phyloP scores from a whole-genome alignment of 1,140 invertebrate species.

The Manduca sexta region DNA sequence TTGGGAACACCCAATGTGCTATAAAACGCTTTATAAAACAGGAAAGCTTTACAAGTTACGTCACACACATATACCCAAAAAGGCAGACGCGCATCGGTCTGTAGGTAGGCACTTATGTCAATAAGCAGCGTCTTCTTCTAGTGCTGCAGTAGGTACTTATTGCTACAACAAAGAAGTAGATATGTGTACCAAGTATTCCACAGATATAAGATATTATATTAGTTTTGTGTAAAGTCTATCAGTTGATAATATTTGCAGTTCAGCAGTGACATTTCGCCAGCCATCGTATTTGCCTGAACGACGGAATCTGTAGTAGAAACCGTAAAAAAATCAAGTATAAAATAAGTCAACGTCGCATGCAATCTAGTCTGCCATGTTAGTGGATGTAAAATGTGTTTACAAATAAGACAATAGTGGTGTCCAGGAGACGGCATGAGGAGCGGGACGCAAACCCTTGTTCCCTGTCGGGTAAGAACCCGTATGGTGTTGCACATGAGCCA shows the following conservation, averaged over 20 bases:
- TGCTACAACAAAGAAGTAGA: background rate
- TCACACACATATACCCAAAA: background rate
- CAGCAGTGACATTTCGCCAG: background rate
- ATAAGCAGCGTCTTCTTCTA: background rate
- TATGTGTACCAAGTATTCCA: background rate
- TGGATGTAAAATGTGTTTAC: too few relatives aligned
- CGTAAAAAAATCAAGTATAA: background rate
- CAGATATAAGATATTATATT: background rate
- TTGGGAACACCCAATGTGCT: background rate
- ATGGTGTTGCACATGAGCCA: too few relatives aligned
- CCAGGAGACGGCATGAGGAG: too few relatives aligned
- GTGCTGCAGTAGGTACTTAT: background rate
- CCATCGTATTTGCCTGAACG: background rate
- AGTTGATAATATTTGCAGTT: background rate
- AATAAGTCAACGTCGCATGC: background rate
- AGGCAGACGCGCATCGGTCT: too few relatives aligned
- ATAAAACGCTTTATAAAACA: background rate
- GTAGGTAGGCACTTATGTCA: background rate
- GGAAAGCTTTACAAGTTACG: background rate
- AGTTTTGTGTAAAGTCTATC: background rate
- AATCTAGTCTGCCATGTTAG: background rate
- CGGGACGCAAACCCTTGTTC: too few relatives aligned
- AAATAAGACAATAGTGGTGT: too few relatives aligned
- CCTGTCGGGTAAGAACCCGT: too few relatives aligned
- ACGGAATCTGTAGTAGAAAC: background rate